These are phyloP conservation scores for Oegoconia quadripuncta DNA, from an alignment of 2,888 invertebrate species.

Conservation along the genomic window DNA sequence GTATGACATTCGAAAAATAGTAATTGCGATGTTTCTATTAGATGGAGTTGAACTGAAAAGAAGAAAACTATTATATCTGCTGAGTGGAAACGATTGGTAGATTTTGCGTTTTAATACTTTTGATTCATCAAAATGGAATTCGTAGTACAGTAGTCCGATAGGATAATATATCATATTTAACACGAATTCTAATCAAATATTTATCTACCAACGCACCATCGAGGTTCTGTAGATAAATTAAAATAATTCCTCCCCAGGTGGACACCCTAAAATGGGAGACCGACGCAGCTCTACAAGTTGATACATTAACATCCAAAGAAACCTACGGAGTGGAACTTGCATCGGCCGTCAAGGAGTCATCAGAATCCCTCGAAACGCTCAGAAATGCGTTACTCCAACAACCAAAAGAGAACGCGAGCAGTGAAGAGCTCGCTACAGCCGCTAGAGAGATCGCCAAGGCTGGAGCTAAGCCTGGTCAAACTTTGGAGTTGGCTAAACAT, in stretches of 20 bases:
- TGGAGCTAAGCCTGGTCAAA: conserved; percentile 88
- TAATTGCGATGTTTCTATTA: no score
- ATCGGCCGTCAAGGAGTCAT: conserved; percentile 86
- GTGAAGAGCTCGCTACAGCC: conserved; percentile 79
- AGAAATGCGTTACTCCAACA: conserved; percentile 72
- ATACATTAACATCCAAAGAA: conserved; percentile 90
- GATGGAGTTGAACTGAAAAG: no score
- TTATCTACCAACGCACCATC: neutral
- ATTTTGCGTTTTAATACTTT: no score
- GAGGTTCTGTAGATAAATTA: neutral
- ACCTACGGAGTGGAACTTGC: conserved; percentile 88
- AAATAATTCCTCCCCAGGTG: conserved; percentile 70
- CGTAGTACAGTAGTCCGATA: no score
- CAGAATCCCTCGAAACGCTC: conserved; percentile 82
- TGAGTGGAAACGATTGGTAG: no score
- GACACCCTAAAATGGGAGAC: conserved; percentile 87
- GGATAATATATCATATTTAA: no score
- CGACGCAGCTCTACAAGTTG: conserved; percentile 89
- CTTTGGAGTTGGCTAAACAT: conserved; percentile 89
- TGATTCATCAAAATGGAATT: no score
- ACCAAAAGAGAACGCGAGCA: conserved; percentile 70
- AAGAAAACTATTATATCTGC: no score
- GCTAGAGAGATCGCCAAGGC: conserved; percentile 87
- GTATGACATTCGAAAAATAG: no score
- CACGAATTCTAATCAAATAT: no score